Evolutionary conservation across 2,888 invertebrate genomes (phyloP), one percentile per base, ranked within the genome.

Genomic region (Meganola albula): DNA sequence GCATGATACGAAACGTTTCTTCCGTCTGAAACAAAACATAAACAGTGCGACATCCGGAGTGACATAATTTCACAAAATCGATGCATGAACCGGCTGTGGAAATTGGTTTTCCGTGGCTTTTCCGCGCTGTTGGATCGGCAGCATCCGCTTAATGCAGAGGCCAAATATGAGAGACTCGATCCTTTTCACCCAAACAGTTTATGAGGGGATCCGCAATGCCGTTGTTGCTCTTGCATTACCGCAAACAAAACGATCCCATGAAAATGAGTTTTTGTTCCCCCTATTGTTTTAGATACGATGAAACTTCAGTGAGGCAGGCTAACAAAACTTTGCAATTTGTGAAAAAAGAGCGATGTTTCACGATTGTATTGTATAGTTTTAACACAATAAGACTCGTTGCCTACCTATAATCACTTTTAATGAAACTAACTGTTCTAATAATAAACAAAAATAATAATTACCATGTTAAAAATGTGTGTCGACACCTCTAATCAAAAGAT

Each of bases 161-260:
- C 50, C 51, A 50, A 56, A 63, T 69, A 64, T 59, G 57, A 63
- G 63, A 61, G 55, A 58, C 53, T 50, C 46, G 57, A 56, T 63
- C 53, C 48, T 48, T 59, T 61, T 56, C 53, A 59, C 51, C 53
- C 57, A 58, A 66, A 67, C 57, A 58, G 63, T 70, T 70, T 71
- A 66, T 57, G 61, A 64, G 61, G 71, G 69, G 68, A 55, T 47
- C 54, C 57, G 34, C 50, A 44, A 63, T 61, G 50, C 59, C 59
- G 52, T 60, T 71, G 70, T 73, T 74, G 58, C 71, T 74, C 58
- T 74, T 69, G 55, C 66, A 72, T 77, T 73, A 71, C 62, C 56
- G 45, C 54, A 60, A 69, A 73, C 66, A 69, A 73, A 72, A 71
- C 63, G 58, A 54, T 56, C 40, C 47, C 44, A 53, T 62, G 59